A percentile compares a stretch with the other conserved stretches of the same genome.
phyloP scores from a whole-genome alignment of 2,797 vertebrate genomes.

The Periophthalmus magnuspinnatus region DNA sequence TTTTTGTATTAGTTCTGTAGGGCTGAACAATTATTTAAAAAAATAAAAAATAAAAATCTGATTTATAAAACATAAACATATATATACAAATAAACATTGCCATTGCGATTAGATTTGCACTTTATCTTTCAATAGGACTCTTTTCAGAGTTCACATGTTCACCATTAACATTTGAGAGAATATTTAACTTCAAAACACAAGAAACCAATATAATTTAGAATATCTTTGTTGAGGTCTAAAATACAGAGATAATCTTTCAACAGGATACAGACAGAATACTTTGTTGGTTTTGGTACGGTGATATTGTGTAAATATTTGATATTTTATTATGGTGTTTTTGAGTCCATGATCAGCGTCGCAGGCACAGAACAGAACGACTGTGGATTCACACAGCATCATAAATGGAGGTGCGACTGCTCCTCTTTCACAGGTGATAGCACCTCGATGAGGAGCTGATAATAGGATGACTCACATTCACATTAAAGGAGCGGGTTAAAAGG shows the following conservation, averaged over 20 bases:
- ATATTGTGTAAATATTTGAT: conserved; percentile 15
- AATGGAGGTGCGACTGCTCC: conserved; percentile 49
- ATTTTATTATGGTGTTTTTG: conserved; percentile 6
- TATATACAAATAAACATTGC: too few species aligned
- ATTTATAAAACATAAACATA: too few species aligned
- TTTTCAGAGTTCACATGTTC: neutral
- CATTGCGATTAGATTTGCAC: too few species aligned
- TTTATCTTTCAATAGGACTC: neutral
- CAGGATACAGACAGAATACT: neutral
- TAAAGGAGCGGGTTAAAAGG: conserved; percentile 58
- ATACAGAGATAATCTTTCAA: too few species aligned
- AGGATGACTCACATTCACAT: conserved; percentile 67
- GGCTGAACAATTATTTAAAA: too few species aligned
- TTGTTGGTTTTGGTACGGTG: neutral
- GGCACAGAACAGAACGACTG: conserved; percentile 36
- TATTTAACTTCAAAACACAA: neutral
- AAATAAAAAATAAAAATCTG: too few species aligned
- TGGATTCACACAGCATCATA: conserved; percentile 57
- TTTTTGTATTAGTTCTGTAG: neutral
- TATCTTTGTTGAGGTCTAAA: neutral
- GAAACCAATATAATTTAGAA: neutral
- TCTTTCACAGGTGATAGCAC: conserved; percentile 50
- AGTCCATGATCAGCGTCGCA: conserved; percentile 21
- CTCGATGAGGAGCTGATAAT: conserved; percentile 62
- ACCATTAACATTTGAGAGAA: neutral